phyloP scores from a whole-genome alignment of 2,113 vertebrate genomes.

The Hylia prasina region DNA sequence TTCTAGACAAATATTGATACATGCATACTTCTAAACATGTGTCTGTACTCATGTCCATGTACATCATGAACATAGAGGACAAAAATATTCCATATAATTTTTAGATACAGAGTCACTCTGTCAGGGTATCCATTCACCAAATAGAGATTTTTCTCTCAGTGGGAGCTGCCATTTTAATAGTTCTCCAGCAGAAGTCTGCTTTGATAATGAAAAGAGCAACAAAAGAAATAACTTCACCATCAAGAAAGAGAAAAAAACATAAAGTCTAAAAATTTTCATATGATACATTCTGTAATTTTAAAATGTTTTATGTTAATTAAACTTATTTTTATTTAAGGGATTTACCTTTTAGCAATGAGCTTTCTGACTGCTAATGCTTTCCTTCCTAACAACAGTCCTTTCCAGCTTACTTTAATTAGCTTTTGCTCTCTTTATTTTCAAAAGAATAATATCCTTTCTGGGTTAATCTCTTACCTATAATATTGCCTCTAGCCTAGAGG shows the following conservation, averaged over 20 bases:
- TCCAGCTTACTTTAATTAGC: neutral
- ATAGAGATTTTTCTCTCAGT: neutral
- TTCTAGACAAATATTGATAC: neutral
- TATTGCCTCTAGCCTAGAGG: neutral
- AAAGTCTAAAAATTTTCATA: neutral
- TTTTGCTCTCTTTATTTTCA: neutral
- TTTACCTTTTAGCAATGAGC: neutral
- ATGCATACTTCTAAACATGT: neutral
- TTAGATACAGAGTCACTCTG: neutral
- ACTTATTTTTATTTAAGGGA: neutral
- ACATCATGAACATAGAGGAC: neutral
- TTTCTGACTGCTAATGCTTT: neutral
- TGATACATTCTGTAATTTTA: neutral
- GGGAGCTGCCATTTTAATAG: neutral
- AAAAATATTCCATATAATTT: neutral
- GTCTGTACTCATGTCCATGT: neutral
- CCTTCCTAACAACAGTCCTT: neutral
- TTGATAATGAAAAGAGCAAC: neutral
- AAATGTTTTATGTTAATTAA: neutral
- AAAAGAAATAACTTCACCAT: neutral
- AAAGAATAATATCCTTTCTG: neutral
- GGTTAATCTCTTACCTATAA: slow-evolving; percentile 4
- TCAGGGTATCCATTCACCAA: neutral
- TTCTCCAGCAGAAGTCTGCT: neutral
- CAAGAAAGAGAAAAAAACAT: neutral